Percentiles rank a stretch among this genome's conserved stretches.
These are phyloP conservation scores for Neopipo cinnamomea DNA, from an alignment of 2,113 vertebrate genomes.

Conservation along the genomic window DNA sequence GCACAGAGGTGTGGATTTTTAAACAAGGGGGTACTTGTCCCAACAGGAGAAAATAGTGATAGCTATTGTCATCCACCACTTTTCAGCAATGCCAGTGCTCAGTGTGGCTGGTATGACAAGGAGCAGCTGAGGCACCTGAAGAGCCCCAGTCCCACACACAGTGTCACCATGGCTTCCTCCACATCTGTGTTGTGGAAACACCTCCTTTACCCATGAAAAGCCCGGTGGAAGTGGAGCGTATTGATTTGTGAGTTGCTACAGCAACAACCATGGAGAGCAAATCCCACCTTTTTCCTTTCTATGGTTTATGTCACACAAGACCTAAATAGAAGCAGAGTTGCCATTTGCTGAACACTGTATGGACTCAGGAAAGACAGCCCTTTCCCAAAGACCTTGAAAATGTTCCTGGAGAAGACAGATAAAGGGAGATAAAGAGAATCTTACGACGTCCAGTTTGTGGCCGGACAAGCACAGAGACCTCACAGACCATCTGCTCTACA, in stretches of 20 bases:
- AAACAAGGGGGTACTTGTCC: constrained; percentile 32
- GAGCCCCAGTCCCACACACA: not conserved
- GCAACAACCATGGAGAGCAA: not conserved
- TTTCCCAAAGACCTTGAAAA: not conserved
- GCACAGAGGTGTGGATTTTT: not conserved
- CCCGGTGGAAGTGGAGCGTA: not conserved
- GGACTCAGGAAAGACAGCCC: not conserved
- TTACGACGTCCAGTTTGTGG: not conserved
- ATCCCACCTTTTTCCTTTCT: not conserved
- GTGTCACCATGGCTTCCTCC: not conserved
- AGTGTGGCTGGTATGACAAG: not conserved
- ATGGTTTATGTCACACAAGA: not conserved
- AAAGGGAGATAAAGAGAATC: not conserved
- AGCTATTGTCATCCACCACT: not conserved
- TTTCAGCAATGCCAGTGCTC: not conserved
- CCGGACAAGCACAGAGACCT: not conserved
- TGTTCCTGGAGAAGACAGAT: not conserved
- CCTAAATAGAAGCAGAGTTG: not conserved
- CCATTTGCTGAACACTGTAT: not conserved
- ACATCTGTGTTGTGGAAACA: constrained; percentile 3
- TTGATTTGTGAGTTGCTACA: not conserved
- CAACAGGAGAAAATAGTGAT: constrained; percentile 8
- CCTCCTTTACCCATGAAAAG: not conserved
- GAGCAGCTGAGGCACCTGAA: not conserved
- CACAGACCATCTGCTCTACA: rapidly evolving